These are phyloP conservation scores for Nothura maculosa DNA, from an alignment of 2,797 vertebrate genomes.

Conservation along the genomic window DNA sequence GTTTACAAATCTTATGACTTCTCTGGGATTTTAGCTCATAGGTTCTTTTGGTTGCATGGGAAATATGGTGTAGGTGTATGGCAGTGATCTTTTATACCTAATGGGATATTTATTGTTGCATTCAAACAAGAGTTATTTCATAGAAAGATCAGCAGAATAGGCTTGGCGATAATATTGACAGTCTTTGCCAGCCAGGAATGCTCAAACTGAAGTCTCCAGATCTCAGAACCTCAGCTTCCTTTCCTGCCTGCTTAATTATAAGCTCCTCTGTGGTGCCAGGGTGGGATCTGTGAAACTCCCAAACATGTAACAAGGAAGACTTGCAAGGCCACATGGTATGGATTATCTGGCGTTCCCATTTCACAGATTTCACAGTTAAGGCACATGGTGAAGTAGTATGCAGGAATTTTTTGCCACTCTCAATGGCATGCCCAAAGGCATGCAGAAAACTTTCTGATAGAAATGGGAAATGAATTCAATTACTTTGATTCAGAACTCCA, in stretches of 20 bases:
- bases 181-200: constrained; percentile 39
- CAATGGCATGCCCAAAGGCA: background rate
- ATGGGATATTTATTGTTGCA: background rate
- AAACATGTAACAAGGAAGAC: background rate
- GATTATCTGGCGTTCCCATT: background rate
- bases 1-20: background rate
- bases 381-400: background rate
- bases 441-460: background rate
- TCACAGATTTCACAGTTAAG: background rate
- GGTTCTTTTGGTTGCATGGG: background rate
- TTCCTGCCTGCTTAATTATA: constrained; percentile 33
- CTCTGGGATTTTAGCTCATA: background rate
- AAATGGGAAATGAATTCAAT: background rate
- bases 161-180: constrained; percentile 1
- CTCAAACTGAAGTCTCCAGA: constrained; percentile 36
- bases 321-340: background rate
- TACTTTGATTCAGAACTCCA: background rate
- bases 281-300: background rate
- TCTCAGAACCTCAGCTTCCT: background rate
- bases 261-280: background rate
- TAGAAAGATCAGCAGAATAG: background rate
- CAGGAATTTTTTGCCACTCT: background rate
- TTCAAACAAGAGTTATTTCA: background rate
- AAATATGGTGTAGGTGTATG: background rate
- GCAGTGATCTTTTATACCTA: background rate